Percentiles rank a stretch among this genome's conserved stretches.
These are phyloP conservation scores for Halichoerus grypus DNA, from an alignment of 2,113 vertebrate species.

Conservation along the genomic window DNA sequence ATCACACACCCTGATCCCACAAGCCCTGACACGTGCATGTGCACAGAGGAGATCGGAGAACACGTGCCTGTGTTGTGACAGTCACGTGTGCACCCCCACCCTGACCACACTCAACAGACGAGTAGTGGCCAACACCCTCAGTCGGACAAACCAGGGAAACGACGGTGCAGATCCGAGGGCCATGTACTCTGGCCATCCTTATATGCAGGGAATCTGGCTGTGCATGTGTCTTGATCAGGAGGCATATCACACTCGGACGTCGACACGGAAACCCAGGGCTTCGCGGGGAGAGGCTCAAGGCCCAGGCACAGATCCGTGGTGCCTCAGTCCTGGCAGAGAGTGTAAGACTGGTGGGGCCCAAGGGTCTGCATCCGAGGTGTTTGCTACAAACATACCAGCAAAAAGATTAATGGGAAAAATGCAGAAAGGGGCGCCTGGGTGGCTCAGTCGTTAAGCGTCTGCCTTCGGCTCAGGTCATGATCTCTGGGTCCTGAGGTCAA, in stretches of 20 bases:
- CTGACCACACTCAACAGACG: neutral
- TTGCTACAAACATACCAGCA: neutral
- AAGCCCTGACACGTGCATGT: neutral
- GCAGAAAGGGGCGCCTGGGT: neutral
- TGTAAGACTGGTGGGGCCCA: neutral
- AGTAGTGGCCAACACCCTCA: neutral
- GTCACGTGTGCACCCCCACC: neutral
- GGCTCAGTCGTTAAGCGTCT: too few relatives aligned
- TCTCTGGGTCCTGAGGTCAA: too few relatives aligned
- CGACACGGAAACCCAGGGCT: too few relatives aligned
- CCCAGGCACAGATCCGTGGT: neutral
- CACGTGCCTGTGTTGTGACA: neutral
- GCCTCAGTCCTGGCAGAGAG: neutral
- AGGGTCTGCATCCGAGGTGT: neutral
- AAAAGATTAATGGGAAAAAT: neutral
- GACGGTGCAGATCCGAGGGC: neutral
- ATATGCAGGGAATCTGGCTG: neutral
- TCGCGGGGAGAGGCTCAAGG: neutral
- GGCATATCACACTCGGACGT: neutral
- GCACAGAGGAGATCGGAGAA: too few relatives aligned
- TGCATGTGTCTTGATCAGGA: neutral
- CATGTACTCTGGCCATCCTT: neutral
- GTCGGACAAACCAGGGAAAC: neutral
- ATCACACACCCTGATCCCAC: neutral
- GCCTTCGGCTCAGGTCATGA: too few relatives aligned